Evolutionary conservation across 2,888 invertebrate species (phyloP), one percentile per base, ranked within the genome.

Genomic region (Chesias legatella): DNA sequence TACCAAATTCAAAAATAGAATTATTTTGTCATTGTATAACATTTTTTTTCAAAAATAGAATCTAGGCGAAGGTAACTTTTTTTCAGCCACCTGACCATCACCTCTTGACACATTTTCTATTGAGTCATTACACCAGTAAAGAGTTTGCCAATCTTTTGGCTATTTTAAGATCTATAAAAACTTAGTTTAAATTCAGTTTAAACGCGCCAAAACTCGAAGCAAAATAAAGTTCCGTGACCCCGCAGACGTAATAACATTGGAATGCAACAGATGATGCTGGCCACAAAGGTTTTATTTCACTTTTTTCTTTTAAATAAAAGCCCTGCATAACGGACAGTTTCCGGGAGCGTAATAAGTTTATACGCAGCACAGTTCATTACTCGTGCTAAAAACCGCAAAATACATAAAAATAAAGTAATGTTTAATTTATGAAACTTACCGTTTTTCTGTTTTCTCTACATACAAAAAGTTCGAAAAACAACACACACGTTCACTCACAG

Each of bases 371-470:
- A 27, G 43, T 39, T 2, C 34, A 10, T 29, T 40, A 9, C 17
- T 2, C 7, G 25, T 23, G 28, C 26, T 7, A 34, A 46, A 40
- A 41, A 39, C 34, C 42, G 27, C 27, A 55, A 43, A 45, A 27
- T 47, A 46, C 34, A 33, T 43, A 43, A 35, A 51, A 53, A 58
- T 50, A 56, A 61, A 49, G 37, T 40, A 50, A 61, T 51, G 61
- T 81, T 80, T 80, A 67, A 60, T 66, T 82, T 65, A 84, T 25
- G 71, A 72, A 75, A 85, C 84, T 85, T 79, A 84, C 84, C 57
- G 54, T 67, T 72, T 71, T 54, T 63, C 66, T 62, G 58, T 56
- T 70, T 67, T 67, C 80, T 83, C 80, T 67, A 78, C 81, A 78
- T 83, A 79, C 79, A 82, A 84, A 67, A 71, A 69, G 65, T 68